Evolutionary conservation across 2,797 vertebrate species (phyloP), one percentile per base, ranked within the genome.

Genomic region (Chiroxiphia lanceolata): DNA sequence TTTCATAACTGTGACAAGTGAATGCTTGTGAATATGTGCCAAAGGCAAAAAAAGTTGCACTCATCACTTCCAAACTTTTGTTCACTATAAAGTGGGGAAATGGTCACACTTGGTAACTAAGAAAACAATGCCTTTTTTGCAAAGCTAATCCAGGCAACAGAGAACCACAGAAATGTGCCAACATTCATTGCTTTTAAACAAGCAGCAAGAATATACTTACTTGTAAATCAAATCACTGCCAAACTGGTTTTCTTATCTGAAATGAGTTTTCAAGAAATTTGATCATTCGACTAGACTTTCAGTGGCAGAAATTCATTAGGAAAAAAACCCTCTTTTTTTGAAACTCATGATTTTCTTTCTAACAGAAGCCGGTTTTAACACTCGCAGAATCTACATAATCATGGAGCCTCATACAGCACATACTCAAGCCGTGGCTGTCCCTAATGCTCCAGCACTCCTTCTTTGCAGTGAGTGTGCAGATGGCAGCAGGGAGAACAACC

Each of bases 161-260:
- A 88, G 18, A 83, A 53, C 17, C 33, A 68, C 22, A 70, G 29
- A 81, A 67, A 74, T 3, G 13, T 60, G 45, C 50, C 88, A 86
- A 27, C 15, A n/a, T 44, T 65, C 19, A 42, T 38, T 20, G 48
- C 38, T 84, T 78, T 81, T 33, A 88, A 85, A 86, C 1, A 59
- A 47, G 70, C 9, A 83, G 36, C n/a, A 83, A 45, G 63, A 44
- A 67, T 36, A 51, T 36, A 50, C 7, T 54, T 54, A 64, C 31
- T 44, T 83, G 61, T 57, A 88, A 84, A 78, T 45, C 27, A 63
- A 83, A n/a, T 29, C 38, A 60, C 54, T 54, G 67, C 4, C 78
- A 87, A 71, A 75, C 29, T 61, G 42, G 23, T 87, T 87, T 94
- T 84, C 61, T 86, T 68, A 81, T 38, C 29, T 81, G 77, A 88